phyloP scores from a whole-genome alignment of 2,888 invertebrate species.

The Apotomis turbidana region DNA sequence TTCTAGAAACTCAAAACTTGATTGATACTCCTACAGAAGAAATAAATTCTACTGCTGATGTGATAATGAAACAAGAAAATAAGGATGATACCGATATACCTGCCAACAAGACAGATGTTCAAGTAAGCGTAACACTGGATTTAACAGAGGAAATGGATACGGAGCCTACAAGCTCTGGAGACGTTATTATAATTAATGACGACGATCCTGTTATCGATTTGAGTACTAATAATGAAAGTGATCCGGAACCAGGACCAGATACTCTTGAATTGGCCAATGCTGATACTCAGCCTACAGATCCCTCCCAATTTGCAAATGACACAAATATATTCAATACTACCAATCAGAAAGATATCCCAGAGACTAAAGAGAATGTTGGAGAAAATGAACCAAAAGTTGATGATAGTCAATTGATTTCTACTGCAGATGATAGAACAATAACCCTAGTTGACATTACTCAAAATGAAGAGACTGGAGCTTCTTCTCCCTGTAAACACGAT shows the following conservation, averaged over 20 bases:
- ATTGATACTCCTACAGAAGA: conserved; percentile 30
- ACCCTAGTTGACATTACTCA: conserved; percentile 40
- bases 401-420: conserved; percentile 13
- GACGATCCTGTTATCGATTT: conserved; percentile 51
- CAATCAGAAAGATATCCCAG: conserved; percentile 19
- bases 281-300: conserved; percentile 65
- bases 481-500: conserved; percentile 71
- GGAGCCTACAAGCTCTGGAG: conserved; percentile 55
- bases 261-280: conserved; percentile 69
- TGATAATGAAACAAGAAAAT: conserved; percentile 46
- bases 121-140: conserved; percentile 51
- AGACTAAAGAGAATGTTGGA: conserved; percentile 31
- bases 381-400: conserved; percentile 40
- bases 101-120: conserved; percentile 61
- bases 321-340: conserved; percentile 6
- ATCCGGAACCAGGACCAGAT: conserved; percentile 52
- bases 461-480: conserved; percentile 53
- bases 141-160: conserved; percentile 72
- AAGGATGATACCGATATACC: conserved; percentile 68
- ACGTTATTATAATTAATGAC: conserved; percentile 56
- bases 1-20: conserved; percentile 43
- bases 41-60: conserved; percentile 19
- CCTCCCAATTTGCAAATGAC: conserved; percentile 42
- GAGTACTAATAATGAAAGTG: conserved; percentile 48
- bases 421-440: conserved; percentile 28